Conservation (phyloP, 2,113 vertebrate species). For the Euleptes europaea region DNA sequence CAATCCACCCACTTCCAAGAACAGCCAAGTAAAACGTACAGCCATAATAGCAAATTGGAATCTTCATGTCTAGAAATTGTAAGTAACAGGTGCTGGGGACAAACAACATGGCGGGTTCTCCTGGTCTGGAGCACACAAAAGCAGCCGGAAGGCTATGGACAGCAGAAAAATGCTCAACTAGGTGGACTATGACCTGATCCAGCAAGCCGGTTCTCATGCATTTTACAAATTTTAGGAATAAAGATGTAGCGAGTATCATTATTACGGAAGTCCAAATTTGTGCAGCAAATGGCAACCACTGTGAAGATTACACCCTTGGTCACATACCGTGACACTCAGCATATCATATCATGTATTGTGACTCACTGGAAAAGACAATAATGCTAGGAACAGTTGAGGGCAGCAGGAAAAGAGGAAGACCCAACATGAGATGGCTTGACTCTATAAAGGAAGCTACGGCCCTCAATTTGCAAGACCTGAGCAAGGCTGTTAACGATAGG, state of each 20-base stretch:
- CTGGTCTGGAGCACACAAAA: background rate
- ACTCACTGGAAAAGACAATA: no score
- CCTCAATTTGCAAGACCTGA: no score
- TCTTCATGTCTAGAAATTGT: background rate
- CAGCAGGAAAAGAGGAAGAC: no score
- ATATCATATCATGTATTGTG: background rate
- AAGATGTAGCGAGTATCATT: background rate
- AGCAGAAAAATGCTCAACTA: background rate
- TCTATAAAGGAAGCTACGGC: no score
- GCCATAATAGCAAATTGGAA: background rate
- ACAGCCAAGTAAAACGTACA: background rate
- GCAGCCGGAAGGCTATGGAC: background rate
- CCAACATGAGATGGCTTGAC: no score
- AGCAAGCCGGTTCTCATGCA: background rate
- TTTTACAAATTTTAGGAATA: background rate
- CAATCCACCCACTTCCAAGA: background rate
- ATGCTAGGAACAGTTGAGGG: no score
- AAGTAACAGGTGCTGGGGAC: no score
- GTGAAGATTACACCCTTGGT: background rate
- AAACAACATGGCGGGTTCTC: background rate
- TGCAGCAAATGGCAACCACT: background rate
- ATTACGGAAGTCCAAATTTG: background rate
- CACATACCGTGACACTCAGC: background rate
- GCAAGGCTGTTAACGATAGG: no score
- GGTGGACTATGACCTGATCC: background rate